Conservation (phyloP, 2,797 vertebrate species). For the Myoxocephalus aenaeus region DNA sequence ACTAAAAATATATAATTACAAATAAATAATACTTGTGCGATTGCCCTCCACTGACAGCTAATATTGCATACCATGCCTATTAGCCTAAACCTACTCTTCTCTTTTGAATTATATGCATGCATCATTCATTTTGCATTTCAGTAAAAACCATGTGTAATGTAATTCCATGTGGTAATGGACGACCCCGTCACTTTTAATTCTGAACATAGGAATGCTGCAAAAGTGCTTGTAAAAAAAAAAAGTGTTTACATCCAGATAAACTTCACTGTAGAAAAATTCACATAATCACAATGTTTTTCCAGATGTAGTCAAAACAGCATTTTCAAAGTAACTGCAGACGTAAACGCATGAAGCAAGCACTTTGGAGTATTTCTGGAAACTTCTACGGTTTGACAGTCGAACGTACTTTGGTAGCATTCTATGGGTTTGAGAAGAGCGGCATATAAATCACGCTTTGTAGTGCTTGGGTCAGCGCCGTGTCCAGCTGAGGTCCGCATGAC, state of each 20-base stretch:
- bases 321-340: neutral
- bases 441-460: constrained; percentile 62
- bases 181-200: neutral
- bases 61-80: neutral
- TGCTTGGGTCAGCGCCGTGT: constrained; percentile 63
- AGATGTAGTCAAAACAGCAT: neutral
- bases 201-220: neutral
- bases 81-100: neutral
- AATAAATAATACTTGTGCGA: constrained; percentile 49
- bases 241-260: neutral
- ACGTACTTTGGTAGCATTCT: constrained; percentile 12
- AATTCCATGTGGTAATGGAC: neutral
- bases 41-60: neutral
- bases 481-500: constrained; percentile 63
- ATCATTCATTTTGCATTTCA: neutral
- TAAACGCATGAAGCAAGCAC: constrained; percentile 9
- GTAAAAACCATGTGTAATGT: neutral
- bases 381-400: constrained; percentile 20
- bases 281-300: neutral
- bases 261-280: neutral
- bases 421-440: constrained; percentile 2
- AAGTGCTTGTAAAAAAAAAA: neutral
- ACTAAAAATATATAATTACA: constrained; percentile 1
- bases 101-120: neutral
- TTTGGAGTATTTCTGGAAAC: constrained; percentile 18